Evolutionary conservation across 2,797 vertebrate species (phyloP), one percentile per base, ranked within the genome.

Genomic region (Tinamus major): DNA sequence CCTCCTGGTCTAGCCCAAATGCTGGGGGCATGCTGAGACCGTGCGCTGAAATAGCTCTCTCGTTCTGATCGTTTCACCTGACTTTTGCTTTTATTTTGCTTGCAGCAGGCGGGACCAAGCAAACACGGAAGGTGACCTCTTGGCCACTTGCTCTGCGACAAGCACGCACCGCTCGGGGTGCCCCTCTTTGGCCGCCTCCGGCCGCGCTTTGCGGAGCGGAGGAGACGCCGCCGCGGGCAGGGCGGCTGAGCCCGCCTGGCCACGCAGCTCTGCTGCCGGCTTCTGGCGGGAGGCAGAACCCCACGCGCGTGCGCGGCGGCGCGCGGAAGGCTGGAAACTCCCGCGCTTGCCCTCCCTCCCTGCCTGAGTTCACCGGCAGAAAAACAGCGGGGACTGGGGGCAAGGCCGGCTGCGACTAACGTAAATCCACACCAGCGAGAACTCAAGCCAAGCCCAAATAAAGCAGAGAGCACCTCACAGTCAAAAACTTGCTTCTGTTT

Each of bases 101-200:
- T 51, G 63, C 14, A 17, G 53, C 33, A 75, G 21, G 3, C 1
- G 31, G 35, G 26, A 69, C 33, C 70, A 31, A 17, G 71, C 19
- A 9, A 41, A 24, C 49, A 51, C 46, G 20, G 14, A 0, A 1
- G 3, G 55, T 11, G 21, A 8, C 23, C 24, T 5, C 0, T 7
- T 1, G 9, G 21, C 51, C 39, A 26, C 77, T 37, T 9, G 48
- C 33, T 65, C 76, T 3, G 26, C 51, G 21, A 42, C 7, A 21
- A 56, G 13, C 19, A 18, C 56, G 4, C 11, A 9, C 37, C 11
- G 12, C 4, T 1, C 6, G 27, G 21, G 46, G 13, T 8, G 19
- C 92, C 3, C 84, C 97, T 59, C 96, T 99, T 99, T 93, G 98
- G 99, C 81, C 98, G 89, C 97, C 98, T 27, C 97, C 99, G 82